Evolutionary conservation across 2,797 vertebrate genomes (phyloP), one percentile per base, ranked within the genome.

Genomic region (Simalia tracyae): DNA sequence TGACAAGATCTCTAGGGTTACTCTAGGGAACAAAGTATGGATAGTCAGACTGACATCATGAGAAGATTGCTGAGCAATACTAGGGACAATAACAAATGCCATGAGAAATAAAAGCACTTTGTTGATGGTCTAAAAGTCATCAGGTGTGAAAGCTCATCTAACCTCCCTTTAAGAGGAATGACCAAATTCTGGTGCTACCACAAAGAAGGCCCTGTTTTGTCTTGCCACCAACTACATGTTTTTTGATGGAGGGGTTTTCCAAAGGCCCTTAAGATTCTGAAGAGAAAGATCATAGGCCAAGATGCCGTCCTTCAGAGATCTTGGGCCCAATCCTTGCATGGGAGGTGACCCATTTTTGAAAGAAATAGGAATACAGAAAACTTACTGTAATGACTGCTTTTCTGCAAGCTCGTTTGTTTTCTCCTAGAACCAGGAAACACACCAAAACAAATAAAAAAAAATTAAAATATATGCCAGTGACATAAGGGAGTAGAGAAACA

Each of bases 321-420:
- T n/a, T 17, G 26, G 26, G 56, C 84, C 17, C n/a, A 31, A 68
- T 12, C 12, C 2, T n/a, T 68, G 64, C 1, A 0, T 8, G 31
- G 24, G 26, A 88, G 26, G 5, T 15, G 57, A 17, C 22, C 28
- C 54, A 56, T 31, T 36, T 3, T 8, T 17, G 54, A 57, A 14
- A 36, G 11, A 60, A 72, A 12, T 28, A 50, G 2, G 28, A 31
- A 54, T 54, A 17, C 3, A 10, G 57, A 2, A 42, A 97, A 99
- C 99, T 99, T 97, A 99, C 99, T 99, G 98, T 97, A 98, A 98
- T 94, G 98, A 98, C 97, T 99, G 99, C 97, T 99, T 99, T 97
- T 99, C 98, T 6, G 99, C 99, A 95, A 99, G 97, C 87, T 99
- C 98, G 96, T 98, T 99, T 46, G 99, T 99, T 97, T 98, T 99